Conservation (phyloP, 2,113 vertebrate species). For the Talpa occidentalis region DNA sequence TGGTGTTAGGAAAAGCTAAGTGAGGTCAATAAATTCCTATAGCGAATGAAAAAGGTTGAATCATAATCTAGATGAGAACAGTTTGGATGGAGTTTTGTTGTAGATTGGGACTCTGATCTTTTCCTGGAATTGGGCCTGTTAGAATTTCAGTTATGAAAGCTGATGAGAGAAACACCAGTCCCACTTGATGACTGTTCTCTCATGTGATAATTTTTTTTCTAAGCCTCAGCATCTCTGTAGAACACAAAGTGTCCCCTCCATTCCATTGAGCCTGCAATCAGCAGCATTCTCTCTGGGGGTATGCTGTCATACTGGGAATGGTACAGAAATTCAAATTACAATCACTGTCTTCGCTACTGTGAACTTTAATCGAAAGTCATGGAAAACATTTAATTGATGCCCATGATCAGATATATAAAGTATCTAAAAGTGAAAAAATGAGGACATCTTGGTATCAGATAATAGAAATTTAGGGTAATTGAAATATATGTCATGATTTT, state of each 20-base stretch:
- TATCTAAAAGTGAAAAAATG: constrained; percentile 57
- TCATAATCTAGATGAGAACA: neutral
- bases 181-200: neutral
- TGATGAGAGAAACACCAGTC: neutral
- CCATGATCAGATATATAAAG: constrained; percentile 1
- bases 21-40: neutral
- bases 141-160: constrained; percentile 16
- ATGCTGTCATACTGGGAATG: neutral
- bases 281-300: neutral
- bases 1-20: neutral
- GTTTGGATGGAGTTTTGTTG: constrained; percentile 50
- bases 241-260: neutral
- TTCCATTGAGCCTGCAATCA: neutral
- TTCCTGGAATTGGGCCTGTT: neutral
- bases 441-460: neutral
- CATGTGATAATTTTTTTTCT: neutral
- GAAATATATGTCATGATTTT: constrained; percentile 33
- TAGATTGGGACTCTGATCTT: neutral
- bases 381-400: constrained; percentile 11
- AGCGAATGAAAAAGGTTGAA: constrained; percentile 55
- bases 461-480: constrained; percentile 48
- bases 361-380: constrained; percentile 38
- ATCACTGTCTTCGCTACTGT: neutral
- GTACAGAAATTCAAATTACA: constrained; percentile 21
- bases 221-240: neutral